Evolutionary conservation across 2,888 invertebrate genomes (phyloP).

Genomic region (Oegoconia quadripuncta): DNA sequence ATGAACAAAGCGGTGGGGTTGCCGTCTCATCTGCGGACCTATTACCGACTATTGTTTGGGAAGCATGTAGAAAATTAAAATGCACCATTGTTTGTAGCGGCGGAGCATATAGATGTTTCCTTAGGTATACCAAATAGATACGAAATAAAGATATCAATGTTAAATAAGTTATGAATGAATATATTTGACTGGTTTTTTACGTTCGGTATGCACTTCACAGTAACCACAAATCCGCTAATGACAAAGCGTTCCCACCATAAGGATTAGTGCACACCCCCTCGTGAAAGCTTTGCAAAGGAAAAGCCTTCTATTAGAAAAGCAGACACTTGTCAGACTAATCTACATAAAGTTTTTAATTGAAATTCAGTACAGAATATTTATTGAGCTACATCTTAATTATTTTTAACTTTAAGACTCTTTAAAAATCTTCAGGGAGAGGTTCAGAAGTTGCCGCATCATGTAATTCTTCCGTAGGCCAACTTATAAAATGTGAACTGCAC

Average conservation of each 20-base stretch:
- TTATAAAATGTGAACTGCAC: slow-evolving; percentile 63
- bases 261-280: no score
- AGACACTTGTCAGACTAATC: no score
- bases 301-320: no score
- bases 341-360: no score
- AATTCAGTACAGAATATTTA: no score
- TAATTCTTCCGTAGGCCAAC: slow-evolving; percentile 59
- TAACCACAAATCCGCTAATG: no score
- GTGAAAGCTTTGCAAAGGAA: no score
- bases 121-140: slow-evolving; percentile 19
- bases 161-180: background rate
- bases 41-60: slow-evolving; percentile 68
- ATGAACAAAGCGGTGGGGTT: slow-evolving; percentile 62
- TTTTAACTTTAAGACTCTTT: background rate
- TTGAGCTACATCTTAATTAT: background rate
- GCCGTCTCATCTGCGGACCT: slow-evolving; percentile 68
- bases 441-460: slow-evolving; percentile 49
- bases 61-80: slow-evolving; percentile 73
- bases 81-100: slow-evolving; percentile 66
- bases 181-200: no score
- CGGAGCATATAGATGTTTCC: slow-evolving; percentile 48
- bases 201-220: no score
- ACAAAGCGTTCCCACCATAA: no score
- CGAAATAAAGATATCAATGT: background rate
- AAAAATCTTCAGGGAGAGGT: slow-evolving; percentile 11